Base-by-base conservation (phyloP, 2,888 invertebrate species). In the Lottia scabra region DNA sequence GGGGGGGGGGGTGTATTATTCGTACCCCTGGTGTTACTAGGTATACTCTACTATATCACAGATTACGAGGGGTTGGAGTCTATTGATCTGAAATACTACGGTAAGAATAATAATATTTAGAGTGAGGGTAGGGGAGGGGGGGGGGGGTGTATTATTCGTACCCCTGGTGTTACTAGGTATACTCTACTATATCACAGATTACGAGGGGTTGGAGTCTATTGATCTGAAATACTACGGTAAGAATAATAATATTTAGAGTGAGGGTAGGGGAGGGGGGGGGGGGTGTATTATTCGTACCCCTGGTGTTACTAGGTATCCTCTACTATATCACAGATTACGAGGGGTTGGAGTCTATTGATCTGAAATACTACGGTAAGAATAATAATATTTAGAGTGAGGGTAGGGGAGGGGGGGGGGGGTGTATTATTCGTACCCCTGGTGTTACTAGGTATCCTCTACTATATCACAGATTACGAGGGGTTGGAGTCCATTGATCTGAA, bases 141-240 rank as follows among this genome's bases (percentile, higher is more conserved):
- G 77, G 48, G 78, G 80, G 44, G 78, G 81, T 12, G 68, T 84
- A 13, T 75, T 86, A 62, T 75, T 76, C 65, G 78, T 84, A 27
- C 85, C 86, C n/a, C 74, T 85, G 13, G 80, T 81, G 26, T 73
- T 84, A 67, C 77, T 85, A 56, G 73, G 78, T n/a, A 70, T 84
- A 23, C 74, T 85, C 63, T 72, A 76, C 72, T 71, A 81, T 65
- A 75, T 82, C 19, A 76, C 71, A 38, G 74, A 76, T 38, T 76
- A 78, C 71, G 73, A 56, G 56, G 71, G 78, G 0, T 72, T 77
- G 45, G 70, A 65, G 19, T 79, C 83, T 71, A 78, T 87, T 67
- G 74, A 87, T 71, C 82, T 84, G 56, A 75, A 77, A 67, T 72
- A 83, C 75, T 86, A 85, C 75, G 85, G 87, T 86, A 78, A 77